phyloP scores from a whole-genome alignment of 2,888 invertebrate genomes.

The Stegana nigrithorax region DNA sequence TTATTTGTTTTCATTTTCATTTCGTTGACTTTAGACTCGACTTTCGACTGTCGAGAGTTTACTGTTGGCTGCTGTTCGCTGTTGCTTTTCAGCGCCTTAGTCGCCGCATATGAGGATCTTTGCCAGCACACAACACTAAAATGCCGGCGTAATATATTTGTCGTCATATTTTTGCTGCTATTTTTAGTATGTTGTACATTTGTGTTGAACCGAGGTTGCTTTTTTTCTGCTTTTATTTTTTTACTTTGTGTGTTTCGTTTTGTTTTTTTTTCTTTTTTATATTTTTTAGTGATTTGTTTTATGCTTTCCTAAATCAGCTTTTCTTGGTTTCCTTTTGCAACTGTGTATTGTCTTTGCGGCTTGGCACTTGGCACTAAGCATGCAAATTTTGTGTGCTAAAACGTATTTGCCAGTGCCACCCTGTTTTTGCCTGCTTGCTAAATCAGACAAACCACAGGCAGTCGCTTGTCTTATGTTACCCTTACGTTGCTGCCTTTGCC shows the following conservation, averaged over 20 bases:
- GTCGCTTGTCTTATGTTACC: slow-evolving; percentile 24
- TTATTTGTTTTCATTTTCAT: slow-evolving; percentile 47
- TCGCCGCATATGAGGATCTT: neutral
- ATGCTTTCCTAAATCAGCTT: slow-evolving; percentile 16
- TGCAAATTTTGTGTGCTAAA: slow-evolving; percentile 39
- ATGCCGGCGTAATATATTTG: neutral
- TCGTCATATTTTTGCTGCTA: slow-evolving; percentile 19
- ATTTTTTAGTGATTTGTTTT: slow-evolving; percentile 47
- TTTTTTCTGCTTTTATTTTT: neutral
- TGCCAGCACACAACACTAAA: neutral
- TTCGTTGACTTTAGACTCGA: slow-evolving; percentile 25
- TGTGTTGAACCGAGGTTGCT: neutral
- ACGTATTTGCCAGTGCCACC: slow-evolving; percentile 6
- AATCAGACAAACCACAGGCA: slow-evolving; percentile 5
- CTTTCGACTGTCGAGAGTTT: too few species aligned
- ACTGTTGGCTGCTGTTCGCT: slow-evolving; percentile 13
- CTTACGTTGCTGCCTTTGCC: slow-evolving; percentile 14
- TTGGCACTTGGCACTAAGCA: slow-evolving; percentile 46
- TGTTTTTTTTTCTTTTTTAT: slow-evolving; percentile 49
- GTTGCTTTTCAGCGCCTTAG: neutral
- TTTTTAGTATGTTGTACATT: neutral
- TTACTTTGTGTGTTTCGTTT: slow-evolving; percentile 14
- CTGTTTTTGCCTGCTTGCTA: slow-evolving; percentile 15
- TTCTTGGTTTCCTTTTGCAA: slow-evolving; percentile 23
- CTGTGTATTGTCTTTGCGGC: slow-evolving; percentile 48